Base-by-base conservation (phyloP, 1,140 invertebrate species). In the Bombyx mori region DNA sequence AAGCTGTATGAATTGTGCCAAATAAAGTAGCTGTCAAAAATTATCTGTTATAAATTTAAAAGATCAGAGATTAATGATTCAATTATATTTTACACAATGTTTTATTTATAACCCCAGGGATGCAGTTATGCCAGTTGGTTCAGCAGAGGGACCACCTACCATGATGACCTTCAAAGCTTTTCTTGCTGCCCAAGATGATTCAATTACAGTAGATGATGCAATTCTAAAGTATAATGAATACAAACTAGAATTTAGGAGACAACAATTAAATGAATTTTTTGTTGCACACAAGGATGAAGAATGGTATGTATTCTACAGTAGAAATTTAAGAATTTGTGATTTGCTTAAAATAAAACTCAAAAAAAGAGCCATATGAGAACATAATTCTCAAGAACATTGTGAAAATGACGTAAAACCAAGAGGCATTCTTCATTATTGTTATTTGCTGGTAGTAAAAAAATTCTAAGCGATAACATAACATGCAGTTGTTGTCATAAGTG, bases 91-190 rank as follows among this genome's bases (percentile, higher is more conserved):
- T n/a, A 10, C 2, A 42, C 10, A 35, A 42, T 42, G 35, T 12
- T 45, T 55, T n/a, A 55, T 26, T 35, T 60, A 57, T 76, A 46
- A 55, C 71, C 56, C 56, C 67, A 89, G 88, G 65, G 88, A 89
- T 73, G 73, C 82, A 60, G 82, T 86, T n/a, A 66, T 86, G 54
- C 80, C 84, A 12, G 71, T 83, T 64, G 79, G 80, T 7, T 69
- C 84, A 42, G 71, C 89, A 18, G 92, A 93, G 73, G 94, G 93
- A 0, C 96, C 98, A 72, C 95, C 97, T 3, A 93, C 96, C 0
- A 98, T 99, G 95, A 94, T 99, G 92, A 95, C 96, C 0, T 98
- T 99, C 79, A 99, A 99, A 88, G 95, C 97, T 60, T 99, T 99
- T 85, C 89, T 99, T 18, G 93, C 93, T 26, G 95, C 96, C 10